phyloP scores from a whole-genome alignment of 2,797 vertebrate species.

The Gymnothorax reevesii region DNA sequence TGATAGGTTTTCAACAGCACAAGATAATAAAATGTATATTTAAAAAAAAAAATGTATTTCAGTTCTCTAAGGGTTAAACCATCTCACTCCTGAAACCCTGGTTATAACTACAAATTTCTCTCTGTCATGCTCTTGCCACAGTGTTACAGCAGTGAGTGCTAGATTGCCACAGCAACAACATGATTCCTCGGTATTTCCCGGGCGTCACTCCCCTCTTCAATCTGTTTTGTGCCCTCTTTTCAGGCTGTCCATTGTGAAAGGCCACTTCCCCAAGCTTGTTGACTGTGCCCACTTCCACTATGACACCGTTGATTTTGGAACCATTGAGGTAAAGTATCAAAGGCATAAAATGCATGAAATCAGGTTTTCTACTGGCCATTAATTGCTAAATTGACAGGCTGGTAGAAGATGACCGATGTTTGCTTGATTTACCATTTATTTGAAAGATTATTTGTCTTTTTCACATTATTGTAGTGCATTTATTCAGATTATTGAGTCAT shows the following conservation, averaged over 20 bases:
- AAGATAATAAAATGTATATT: too few species aligned
- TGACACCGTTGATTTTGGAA: slow-evolving; percentile 77
- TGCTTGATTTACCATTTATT: background rate
- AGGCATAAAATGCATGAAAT: background rate
- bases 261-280: slow-evolving; percentile 78
- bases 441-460: background rate
- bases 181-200: background rate
- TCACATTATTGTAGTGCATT: background rate
- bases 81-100: too few species aligned
- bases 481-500: background rate
- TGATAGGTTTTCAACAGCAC: too few species aligned
- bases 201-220: background rate
- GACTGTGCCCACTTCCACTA: slow-evolving; percentile 85
- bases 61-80: too few species aligned
- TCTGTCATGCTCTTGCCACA: background rate
- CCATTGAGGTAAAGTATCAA: slow-evolving; percentile 72
- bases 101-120: too few species aligned
- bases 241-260: slow-evolving; percentile 74
- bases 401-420: background rate
- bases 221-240: slow-evolving; percentile 22
- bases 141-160: background rate
- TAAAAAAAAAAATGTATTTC: too few species aligned
- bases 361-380: background rate
- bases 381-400: background rate
- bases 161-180: background rate